Percentiles rank a stretch among this genome's conserved stretches.
Conservation (phyloP, 2,888 invertebrate species). For the Trachelus tabidus region DNA sequence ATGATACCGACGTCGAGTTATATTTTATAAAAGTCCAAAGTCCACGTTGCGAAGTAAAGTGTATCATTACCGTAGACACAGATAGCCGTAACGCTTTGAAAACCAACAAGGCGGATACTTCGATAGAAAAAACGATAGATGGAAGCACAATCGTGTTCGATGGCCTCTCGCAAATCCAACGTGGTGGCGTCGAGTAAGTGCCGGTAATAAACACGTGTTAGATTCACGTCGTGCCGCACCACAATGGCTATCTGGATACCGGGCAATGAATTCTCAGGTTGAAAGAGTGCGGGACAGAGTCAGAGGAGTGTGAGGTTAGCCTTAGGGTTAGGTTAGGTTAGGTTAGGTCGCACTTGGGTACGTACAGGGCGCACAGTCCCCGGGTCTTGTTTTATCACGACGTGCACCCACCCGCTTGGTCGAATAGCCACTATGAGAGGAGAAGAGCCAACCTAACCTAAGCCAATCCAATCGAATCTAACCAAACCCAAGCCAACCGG, state of each 20-base stretch:
- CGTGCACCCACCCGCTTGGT: background rate
- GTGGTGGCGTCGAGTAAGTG: background rate
- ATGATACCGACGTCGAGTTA: background rate
- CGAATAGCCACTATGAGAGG: background rate
- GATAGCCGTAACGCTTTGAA: background rate
- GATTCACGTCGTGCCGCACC: constrained; percentile 1
- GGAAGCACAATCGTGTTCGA: background rate
- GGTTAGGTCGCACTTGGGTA: background rate
- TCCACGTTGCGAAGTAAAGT: background rate
- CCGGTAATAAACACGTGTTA: constrained; percentile 5
- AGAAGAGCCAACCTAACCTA: background rate
- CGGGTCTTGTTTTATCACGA: background rate
- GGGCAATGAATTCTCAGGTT: constrained; percentile 27
- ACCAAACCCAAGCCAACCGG: constrained; percentile 9
- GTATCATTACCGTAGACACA: background rate
- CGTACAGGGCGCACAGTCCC: constrained; percentile 6
- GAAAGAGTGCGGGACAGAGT: background rate
- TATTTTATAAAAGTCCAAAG: background rate
- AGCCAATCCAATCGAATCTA: background rate
- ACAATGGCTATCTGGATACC: constrained; percentile 35
- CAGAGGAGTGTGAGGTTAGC: background rate
- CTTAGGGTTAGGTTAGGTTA: background rate
- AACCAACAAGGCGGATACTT: background rate
- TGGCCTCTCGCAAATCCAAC: background rate
- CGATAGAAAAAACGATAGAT: background rate